phyloP scores from a whole-genome alignment of 2,888 invertebrate genomes.

The Epinotia brunnichana region DNA sequence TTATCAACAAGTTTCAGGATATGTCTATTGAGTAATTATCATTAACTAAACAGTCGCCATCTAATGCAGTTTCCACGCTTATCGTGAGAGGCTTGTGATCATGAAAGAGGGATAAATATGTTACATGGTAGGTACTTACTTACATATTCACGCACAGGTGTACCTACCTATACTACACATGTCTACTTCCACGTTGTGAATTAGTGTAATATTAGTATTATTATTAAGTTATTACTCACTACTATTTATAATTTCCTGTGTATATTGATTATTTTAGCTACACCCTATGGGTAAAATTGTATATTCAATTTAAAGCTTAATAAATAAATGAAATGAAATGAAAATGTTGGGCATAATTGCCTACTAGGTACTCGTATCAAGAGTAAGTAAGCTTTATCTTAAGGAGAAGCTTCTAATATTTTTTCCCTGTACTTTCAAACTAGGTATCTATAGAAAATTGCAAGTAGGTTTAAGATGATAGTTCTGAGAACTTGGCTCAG shows the following conservation, averaged over 20 bases:
- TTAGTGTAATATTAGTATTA: no score
- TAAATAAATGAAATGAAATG: no score
- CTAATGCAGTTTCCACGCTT: conserved; percentile 17
- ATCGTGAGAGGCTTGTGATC: conserved; percentile 13
- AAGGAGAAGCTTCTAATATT: background rate
- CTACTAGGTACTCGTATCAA: no score
- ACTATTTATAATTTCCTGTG: no score
- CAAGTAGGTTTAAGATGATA: background rate
- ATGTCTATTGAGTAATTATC: conserved; percentile 26
- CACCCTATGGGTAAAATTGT: no score
- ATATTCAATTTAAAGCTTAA: no score
- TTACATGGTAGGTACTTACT: background rate
- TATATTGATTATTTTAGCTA: no score
- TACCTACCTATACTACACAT: background rate
- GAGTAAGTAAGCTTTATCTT: background rate
- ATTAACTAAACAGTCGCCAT: conserved; percentile 8
- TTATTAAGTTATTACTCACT: no score
- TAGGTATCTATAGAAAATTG: background rate
- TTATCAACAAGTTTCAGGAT: conserved; percentile 42
- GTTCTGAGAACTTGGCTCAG: background rate
- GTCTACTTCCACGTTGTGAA: no score
- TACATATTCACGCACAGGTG: background rate
- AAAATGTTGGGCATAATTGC: no score
- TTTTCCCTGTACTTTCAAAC: background rate
- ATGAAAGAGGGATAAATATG: background rate